Conservation (phyloP, 2,888 invertebrate genomes). For the Alloplasta piceator region DNA sequence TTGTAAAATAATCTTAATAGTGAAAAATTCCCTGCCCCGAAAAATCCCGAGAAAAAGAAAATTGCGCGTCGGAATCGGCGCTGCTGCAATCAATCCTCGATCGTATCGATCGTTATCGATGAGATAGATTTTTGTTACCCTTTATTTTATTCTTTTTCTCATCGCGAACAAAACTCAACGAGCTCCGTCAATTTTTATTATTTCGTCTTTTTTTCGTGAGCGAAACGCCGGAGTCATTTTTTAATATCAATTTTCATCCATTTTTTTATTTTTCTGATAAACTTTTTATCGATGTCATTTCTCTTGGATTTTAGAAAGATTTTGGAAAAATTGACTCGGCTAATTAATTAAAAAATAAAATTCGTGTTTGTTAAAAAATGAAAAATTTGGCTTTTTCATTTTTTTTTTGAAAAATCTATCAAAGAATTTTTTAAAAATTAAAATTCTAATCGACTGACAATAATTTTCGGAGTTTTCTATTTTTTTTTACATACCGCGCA, state of each 20-base stretch:
- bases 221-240: too few species aligned
- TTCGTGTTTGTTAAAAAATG: constrained; percentile 18
- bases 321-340: constrained; percentile 38
- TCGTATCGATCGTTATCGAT: constrained; percentile 43
- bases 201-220: too few species aligned
- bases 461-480: constrained; percentile 25
- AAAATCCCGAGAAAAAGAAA: too few species aligned
- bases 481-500: constrained; percentile 17
- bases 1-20: constrained; percentile 33
- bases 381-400: too few species aligned
- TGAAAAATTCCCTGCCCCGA: constrained; percentile 41
- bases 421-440: too few species aligned
- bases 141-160: constrained; percentile 4
- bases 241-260: too few species aligned
- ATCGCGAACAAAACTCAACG: not conserved
- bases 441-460: constrained; percentile 53
- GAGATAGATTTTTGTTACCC: constrained; percentile 28
- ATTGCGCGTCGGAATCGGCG: constrained; percentile 41
- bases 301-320: constrained; percentile 30
- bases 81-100: constrained; percentile 40
- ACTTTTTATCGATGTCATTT: constrained; percentile 43
- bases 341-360: constrained; percentile 22
- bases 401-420: too few species aligned
- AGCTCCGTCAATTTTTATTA: constrained; percentile 25
- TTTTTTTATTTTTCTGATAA: too few species aligned